A percentile compares a stretch with the other conserved stretches of the same genome.
phyloP scores from a whole-genome alignment of 2,888 invertebrate species.

The Pachliopta kotzebuea region DNA sequence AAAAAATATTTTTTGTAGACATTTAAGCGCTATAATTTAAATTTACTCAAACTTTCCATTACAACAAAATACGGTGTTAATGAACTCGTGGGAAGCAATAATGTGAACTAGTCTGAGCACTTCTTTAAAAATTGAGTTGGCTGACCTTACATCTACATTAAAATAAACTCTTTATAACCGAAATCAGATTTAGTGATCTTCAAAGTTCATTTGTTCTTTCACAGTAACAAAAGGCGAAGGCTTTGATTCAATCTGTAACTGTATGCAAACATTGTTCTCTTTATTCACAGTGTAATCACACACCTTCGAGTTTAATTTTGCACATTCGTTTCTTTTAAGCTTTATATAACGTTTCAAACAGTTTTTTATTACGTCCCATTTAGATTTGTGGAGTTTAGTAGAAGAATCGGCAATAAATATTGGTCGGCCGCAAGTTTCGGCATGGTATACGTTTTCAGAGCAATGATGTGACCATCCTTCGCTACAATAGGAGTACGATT shows the following conservation, averaged over 20 bases:
- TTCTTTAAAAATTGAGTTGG: not conserved
- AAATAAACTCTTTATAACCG: not conserved
- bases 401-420: conserved; percentile 54
- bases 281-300: conserved; percentile 30
- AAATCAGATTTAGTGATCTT: not conserved
- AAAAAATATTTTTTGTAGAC: not conserved
- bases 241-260: conserved; percentile 11
- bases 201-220: conserved; percentile 19
- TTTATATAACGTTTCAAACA: conserved; percentile 44
- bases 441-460: conserved; percentile 39
- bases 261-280: conserved; percentile 19
- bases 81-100: not conserved
- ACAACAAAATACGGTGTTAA: not conserved
- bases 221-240: conserved; percentile 11
- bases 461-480: conserved; percentile 49
- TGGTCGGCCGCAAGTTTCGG: conserved; percentile 45
- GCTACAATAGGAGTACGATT: conserved; percentile 42
- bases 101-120: not conserved
- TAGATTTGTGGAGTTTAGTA: conserved; percentile 47
- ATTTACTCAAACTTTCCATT: not conserved
- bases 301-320: conserved; percentile 28
- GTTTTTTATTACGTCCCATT: conserved; percentile 51
- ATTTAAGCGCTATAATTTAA: not conserved
- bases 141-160: not conserved
- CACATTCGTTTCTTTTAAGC: conserved; percentile 36